These are phyloP conservation scores for Napeogenes inachia DNA, from an alignment of 2,888 invertebrate genomes.

Conservation along the genomic window DNA sequence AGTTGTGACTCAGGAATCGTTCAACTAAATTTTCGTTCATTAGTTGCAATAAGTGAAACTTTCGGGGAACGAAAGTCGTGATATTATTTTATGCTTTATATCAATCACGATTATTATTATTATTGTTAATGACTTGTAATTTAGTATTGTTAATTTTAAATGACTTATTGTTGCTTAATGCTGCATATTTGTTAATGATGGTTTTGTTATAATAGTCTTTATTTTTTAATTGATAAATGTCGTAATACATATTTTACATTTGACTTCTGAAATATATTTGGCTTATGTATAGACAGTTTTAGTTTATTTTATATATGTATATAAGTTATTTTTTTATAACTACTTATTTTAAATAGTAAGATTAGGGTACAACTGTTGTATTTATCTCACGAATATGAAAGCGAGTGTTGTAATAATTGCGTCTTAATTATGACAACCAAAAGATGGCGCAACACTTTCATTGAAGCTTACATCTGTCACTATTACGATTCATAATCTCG, in stretches of 20 bases:
- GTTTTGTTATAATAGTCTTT: too few relatives aligned
- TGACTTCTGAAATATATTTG: too few relatives aligned
- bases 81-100: slow-evolving; percentile 18
- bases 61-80: slow-evolving; percentile 22
- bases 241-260: too few relatives aligned
- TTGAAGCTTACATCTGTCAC: slow-evolving; percentile 32
- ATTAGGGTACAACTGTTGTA: slow-evolving; percentile 4
- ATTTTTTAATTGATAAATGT: too few relatives aligned
- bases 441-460: slow-evolving; percentile 60
- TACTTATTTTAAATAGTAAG: too few relatives aligned
- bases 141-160: slow-evolving; percentile 26
- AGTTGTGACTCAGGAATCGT: neutral
- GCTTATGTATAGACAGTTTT: too few relatives aligned
- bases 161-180: slow-evolving; percentile 24
- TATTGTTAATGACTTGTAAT: slow-evolving; percentile 24
- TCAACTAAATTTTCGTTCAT: neutral
- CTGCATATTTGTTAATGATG: slow-evolving; percentile 2
- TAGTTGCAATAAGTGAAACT: slow-evolving; percentile 8
- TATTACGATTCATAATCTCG: slow-evolving; percentile 33
- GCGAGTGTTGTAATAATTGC: slow-evolving; percentile 53
- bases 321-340: too few relatives aligned
- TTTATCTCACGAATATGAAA: slow-evolving; percentile 33
- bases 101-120: slow-evolving; percentile 24
- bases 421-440: slow-evolving; percentile 41
- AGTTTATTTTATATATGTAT: too few relatives aligned